A percentile compares a stretch with the other conserved stretches of the same genome.
Evolutionary conservation across 2,888 invertebrate species (phyloP).

Genomic region (Theretra japonica): DNA sequence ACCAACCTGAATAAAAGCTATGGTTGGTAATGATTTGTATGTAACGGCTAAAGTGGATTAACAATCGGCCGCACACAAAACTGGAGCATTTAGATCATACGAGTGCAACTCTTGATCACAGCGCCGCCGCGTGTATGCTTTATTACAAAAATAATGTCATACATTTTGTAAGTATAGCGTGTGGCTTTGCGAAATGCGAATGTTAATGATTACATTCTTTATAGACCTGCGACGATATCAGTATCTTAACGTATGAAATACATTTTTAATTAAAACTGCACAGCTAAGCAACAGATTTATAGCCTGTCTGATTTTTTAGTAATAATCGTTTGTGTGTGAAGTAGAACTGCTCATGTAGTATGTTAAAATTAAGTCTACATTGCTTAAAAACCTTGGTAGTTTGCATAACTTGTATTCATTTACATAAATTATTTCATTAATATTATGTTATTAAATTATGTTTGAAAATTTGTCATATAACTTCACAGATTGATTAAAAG

Average conservation of each 20-base stretch:
- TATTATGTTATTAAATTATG: not conserved
- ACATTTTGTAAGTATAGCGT: conserved; percentile 4
- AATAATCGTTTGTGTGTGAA: not conserved
- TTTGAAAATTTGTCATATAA: not conserved
- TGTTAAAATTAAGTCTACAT: conserved; percentile 1
- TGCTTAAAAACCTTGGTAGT: conserved; percentile 13
- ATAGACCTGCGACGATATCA: not conserved
- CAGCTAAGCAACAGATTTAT: not conserved
- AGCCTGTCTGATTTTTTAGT: not conserved
- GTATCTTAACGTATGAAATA: not conserved
- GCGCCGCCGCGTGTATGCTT: not conserved
- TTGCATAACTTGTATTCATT: conserved; percentile 13
- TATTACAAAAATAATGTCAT: conserved; percentile 3
- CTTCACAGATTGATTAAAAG: too few relatives aligned
- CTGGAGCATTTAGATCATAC: conserved; percentile 20
- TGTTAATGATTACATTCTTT: conserved; percentile 9
- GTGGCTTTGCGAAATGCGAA: conserved; percentile 10
- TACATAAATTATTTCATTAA: not conserved
- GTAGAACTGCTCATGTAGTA: not conserved
- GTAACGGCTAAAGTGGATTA: not conserved
- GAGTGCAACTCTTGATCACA: conserved; percentile 1
- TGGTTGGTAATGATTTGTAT: conserved; percentile 26
- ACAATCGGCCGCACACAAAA: not conserved
- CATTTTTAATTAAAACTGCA: not conserved
- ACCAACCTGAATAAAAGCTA: conserved; percentile 20